Percentiles rank a stretch among this genome's conserved stretches.
Evolutionary conservation across 2,888 invertebrate species (phyloP).

Genomic region (Carcina quercana): DNA sequence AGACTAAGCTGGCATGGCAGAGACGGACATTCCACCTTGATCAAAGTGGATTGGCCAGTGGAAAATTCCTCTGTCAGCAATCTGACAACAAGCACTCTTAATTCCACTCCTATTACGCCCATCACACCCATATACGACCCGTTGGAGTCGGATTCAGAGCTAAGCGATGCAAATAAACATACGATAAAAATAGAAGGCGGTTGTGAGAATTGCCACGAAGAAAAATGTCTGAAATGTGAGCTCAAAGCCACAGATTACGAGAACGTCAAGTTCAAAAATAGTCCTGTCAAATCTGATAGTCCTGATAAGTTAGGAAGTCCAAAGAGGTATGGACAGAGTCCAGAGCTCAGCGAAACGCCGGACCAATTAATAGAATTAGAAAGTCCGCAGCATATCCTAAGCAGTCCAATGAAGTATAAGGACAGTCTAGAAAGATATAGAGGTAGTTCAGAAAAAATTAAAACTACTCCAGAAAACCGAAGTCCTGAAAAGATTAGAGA

Average conservation of each 20-base stretch:
- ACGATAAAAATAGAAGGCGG: constrained; percentile 48
- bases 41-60: constrained; percentile 62
- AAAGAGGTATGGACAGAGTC: no score
- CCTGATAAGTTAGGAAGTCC: no score
- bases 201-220: constrained; percentile 46
- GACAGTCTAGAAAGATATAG: constrained; percentile 35
- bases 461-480: no score
- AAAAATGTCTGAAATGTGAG: constrained; percentile 61
- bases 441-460: no score
- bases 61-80: constrained; percentile 46
- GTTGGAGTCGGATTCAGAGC: constrained; percentile 59
- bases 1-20: constrained; percentile 60
- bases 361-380: neutral
- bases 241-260: constrained; percentile 54
- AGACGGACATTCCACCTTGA: constrained; percentile 43
- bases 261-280: constrained; percentile 26
- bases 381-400: constrained; percentile 22
- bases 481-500: no score
- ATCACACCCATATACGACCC: constrained; percentile 56
- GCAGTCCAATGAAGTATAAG: no score
- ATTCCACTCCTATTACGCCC: constrained; percentile 51
- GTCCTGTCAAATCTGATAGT: no score
- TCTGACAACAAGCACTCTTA: constrained; percentile 44
- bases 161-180: constrained; percentile 50
- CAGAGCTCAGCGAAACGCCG: no score